Conservation (phyloP, 2,888 invertebrate genomes). For the Andrena fulva region DNA sequence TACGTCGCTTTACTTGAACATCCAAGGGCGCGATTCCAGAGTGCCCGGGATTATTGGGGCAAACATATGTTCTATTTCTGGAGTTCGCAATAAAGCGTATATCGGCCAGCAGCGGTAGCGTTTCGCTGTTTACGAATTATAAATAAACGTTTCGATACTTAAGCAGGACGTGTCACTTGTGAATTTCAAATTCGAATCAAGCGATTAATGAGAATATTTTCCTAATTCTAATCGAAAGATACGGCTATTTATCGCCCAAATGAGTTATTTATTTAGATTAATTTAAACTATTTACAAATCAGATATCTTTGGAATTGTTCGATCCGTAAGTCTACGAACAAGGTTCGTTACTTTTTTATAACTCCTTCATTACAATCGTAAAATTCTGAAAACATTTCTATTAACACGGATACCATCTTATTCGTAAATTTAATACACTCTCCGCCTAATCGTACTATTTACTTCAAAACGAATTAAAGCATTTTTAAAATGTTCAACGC, state of each 20-base stretch:
- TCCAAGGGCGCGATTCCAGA: neutral
- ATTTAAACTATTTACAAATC: neutral
- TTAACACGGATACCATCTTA: neutral
- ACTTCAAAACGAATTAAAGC: neutral
- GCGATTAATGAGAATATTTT: neutral
- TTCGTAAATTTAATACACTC: neutral
- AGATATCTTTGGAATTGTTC: neutral
- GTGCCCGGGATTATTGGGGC: neutral
- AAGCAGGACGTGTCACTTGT: neutral
- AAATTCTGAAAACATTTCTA: neutral
- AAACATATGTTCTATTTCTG: constrained; percentile 34
- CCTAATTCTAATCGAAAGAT: neutral
- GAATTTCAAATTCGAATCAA: neutral
- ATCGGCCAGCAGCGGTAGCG: neutral
- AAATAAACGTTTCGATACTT: neutral
- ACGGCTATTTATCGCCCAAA: neutral
- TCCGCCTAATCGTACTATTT: neutral
- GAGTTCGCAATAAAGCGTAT: constrained; percentile 7
- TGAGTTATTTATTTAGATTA: neutral
- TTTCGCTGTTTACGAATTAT: neutral
- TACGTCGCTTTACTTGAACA: neutral
- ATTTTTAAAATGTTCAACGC: constrained; percentile 20
- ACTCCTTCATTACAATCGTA: neutral
- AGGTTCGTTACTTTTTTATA: neutral
- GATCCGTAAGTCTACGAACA: neutral